Conservation (phyloP, 2,888 invertebrate genomes). For the Lepidonotus clava region DNA sequence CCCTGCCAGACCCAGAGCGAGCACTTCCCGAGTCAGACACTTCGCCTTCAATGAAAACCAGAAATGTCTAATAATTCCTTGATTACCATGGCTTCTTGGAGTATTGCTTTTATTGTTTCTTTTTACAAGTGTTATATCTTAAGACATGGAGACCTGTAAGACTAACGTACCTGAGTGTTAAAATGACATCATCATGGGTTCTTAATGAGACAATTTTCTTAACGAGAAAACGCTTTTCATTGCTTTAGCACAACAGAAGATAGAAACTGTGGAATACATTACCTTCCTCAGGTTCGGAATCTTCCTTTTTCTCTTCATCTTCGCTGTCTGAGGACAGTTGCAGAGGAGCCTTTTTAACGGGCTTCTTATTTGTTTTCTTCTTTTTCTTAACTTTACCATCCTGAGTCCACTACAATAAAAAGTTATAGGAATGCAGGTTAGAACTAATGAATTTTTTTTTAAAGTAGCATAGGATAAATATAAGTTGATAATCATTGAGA, state of each 20-base stretch:
- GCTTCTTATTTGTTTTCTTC: slow-evolving; percentile 70
- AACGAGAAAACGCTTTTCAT: too few relatives aligned
- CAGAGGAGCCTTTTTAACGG: slow-evolving; percentile 69
- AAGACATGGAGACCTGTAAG: too few relatives aligned
- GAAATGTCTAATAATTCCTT: neutral
- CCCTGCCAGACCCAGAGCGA: slow-evolving; percentile 59
- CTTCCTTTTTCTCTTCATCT: slow-evolving; percentile 68
- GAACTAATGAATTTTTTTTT: neutral
- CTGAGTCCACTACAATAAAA: slow-evolving; percentile 71
- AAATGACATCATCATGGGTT: too few relatives aligned
- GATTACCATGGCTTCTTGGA: too few relatives aligned
- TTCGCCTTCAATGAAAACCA: slow-evolving; percentile 84
- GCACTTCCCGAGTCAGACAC: slow-evolving; percentile 85
- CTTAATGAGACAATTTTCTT: too few relatives aligned
- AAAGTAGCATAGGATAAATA: too few relatives aligned
- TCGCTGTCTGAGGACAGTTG: slow-evolving; percentile 75
- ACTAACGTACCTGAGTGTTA: neutral
- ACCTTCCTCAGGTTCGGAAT: slow-evolving; percentile 79
- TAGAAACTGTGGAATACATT: slow-evolving; percentile 17
- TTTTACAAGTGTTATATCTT: too few relatives aligned
- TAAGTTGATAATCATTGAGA: too few relatives aligned
- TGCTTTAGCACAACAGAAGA: too few relatives aligned
- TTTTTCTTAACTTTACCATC: slow-evolving; percentile 75
- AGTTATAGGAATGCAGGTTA: neutral
- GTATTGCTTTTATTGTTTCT: too few relatives aligned